These are phyloP conservation scores for Montipora cactus DNA, from an alignment of 64 coral and sea anemone genomes.

Conservation along the genomic window DNA sequence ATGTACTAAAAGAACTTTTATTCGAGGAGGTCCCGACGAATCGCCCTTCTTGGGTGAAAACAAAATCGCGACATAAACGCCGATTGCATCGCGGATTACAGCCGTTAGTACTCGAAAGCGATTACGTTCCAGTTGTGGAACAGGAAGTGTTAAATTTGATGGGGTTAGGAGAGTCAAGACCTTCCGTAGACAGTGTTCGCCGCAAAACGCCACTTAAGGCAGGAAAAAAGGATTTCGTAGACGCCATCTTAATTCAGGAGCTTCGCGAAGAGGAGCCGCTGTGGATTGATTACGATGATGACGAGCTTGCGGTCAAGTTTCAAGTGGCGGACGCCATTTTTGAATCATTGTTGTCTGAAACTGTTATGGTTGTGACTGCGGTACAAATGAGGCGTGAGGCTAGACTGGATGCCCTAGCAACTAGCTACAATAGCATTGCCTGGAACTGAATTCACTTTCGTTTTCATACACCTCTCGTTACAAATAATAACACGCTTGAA, in stretches of 20 bases:
- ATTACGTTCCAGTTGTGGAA: constrained; percentile 80
- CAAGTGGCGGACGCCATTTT: constrained; percentile 99
- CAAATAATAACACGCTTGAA: no score
- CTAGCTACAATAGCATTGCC: not conserved
- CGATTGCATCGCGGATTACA: constrained; percentile 82
- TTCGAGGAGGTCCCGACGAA: constrained; percentile 66
- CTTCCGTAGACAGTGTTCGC: constrained; percentile 81
- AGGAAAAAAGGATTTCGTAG: constrained; percentile 94
- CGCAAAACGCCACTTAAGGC: constrained; percentile 95
- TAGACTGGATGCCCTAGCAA: constrained; percentile 16
- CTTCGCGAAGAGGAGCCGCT: constrained; percentile 93
- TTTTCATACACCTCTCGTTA: no score
- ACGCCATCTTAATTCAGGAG: constrained; percentile 97
- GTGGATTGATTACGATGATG: constrained; percentile 98
- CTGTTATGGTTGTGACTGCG: constrained; percentile 93
- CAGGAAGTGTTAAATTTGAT: constrained; percentile 89
- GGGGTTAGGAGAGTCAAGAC: constrained; percentile 82
- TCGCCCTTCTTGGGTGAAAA: constrained; percentile 86
- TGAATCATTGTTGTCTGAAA: constrained; percentile 87
- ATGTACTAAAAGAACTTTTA: constrained; percentile 82
- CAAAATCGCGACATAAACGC: constrained; percentile 79
- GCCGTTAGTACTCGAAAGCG: constrained; percentile 71
- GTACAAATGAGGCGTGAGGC: constrained; percentile 83
- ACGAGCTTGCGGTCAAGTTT: constrained; percentile 97
- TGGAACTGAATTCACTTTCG: no score